Conservation (phyloP, 2,113 vertebrate genomes). For the Anoplopoma fimbria region DNA sequence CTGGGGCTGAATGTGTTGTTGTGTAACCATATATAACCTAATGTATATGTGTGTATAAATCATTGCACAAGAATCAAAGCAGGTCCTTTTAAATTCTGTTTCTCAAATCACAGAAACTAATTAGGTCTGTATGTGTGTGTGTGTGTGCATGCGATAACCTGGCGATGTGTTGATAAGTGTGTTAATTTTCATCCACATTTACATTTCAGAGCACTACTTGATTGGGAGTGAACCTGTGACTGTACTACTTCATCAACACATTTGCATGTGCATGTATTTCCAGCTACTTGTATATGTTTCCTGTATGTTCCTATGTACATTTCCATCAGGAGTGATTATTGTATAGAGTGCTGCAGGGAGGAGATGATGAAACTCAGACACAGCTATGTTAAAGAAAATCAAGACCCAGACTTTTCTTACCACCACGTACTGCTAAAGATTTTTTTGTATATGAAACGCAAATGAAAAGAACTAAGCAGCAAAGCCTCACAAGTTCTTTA, state of each 20-base stretch:
- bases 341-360: background rate
- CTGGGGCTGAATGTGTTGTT: background rate
- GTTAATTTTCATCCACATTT: conserved; percentile 28
- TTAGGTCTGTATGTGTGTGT: background rate
- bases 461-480: conserved; percentile 17
- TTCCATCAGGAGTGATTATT: background rate
- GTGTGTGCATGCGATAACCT: conserved; percentile 6
- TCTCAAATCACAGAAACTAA: background rate
- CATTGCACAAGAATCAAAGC: background rate
- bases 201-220: conserved; percentile 32
- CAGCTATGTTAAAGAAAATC: background rate
- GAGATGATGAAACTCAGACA: background rate
- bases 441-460: background rate
- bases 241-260: background rate
- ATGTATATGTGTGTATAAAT: background rate
- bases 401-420: background rate
- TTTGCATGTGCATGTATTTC: background rate
- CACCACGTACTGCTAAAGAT: background rate
- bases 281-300: background rate
- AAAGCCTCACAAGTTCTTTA: background rate
- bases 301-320: too few relatives aligned
- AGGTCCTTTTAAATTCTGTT: background rate
- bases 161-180: conserved; percentile 16
- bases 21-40: background rate
- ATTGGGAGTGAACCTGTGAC: conserved; percentile 16